Conservation (phyloP, 1,140 invertebrate species). For the Cotesia vestalis region DNA sequence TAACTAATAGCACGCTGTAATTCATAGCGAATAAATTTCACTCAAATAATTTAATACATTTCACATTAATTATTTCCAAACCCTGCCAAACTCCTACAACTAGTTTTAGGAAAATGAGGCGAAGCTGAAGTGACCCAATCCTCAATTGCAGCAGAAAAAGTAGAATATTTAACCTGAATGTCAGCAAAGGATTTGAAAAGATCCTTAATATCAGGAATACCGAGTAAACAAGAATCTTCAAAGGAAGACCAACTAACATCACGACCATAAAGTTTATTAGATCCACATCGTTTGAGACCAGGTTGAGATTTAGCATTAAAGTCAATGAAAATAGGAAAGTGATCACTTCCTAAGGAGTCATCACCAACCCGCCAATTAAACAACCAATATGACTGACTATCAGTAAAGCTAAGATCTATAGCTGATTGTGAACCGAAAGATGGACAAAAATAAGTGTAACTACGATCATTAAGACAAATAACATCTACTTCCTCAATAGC, state of each 20-base stretch:
- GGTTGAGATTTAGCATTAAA: neutral
- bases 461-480: slow-evolving; percentile 13
- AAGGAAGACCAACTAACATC: neutral
- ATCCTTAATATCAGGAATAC: no score
- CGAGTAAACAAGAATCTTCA: neutral
- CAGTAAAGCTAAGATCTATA: slow-evolving; percentile 22
- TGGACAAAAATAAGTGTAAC: slow-evolving; percentile 3
- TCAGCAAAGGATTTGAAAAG: no score
- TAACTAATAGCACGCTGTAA: no score
- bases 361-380: slow-evolving; percentile 16
- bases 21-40: no score
- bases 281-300: neutral
- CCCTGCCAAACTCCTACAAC: no score
- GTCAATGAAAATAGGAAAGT: slow-evolving; percentile 17
- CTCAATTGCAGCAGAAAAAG: neutral
- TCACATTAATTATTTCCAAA: no score
- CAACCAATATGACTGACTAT: neutral
- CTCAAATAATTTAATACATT: no score
- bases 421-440: slow-evolving; percentile 5
- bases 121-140: neutral
- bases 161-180: no score
- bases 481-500: neutral
- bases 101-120: neutral
- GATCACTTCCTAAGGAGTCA: slow-evolving; percentile 29
- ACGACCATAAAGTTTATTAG: neutral